phyloP scores from a whole-genome alignment of 2,113 vertebrate species.

The Colinus virginianus region DNA sequence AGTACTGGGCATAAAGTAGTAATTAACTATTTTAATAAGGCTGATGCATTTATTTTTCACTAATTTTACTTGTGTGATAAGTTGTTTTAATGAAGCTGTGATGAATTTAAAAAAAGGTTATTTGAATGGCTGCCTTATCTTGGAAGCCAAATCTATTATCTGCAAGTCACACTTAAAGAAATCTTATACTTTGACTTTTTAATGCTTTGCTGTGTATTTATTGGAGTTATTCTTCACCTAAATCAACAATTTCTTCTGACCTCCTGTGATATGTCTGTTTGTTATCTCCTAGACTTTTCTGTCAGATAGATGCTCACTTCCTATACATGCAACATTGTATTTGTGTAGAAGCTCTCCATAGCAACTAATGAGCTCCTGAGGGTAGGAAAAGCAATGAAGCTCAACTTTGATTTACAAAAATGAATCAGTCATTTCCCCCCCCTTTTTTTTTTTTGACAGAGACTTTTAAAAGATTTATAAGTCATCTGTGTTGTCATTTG shows the following conservation, averaged over 20 bases:
- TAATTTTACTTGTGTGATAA: neutral
- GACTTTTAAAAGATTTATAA: constrained; percentile 14
- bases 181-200: neutral
- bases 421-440: neutral
- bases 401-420: constrained; percentile 52
- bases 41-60: constrained; percentile 15
- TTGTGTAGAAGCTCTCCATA: constrained; percentile 46
- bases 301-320: neutral
- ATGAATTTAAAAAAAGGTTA: neutral
- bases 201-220: neutral
- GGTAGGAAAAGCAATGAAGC: constrained; percentile 16
- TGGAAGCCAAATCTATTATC: constrained; percentile 4
- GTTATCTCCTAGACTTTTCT: constrained; percentile 21
- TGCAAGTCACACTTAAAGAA: neutral
- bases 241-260: constrained; percentile 14
- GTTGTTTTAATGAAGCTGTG: constrained; percentile 3
- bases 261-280: neutral
- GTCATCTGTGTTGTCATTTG: neutral
- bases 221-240: constrained; percentile 27
- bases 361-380: constrained; percentile 41
- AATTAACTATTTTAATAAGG: constrained; percentile 54
- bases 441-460: neutral
- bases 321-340: neutral
- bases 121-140: constrained; percentile 4
- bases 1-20: constrained; percentile 8